Evolutionary conservation across 2,888 invertebrate species (phyloP), one percentile per base, ranked within the genome.

Genomic region (Norana najaformis): DNA sequence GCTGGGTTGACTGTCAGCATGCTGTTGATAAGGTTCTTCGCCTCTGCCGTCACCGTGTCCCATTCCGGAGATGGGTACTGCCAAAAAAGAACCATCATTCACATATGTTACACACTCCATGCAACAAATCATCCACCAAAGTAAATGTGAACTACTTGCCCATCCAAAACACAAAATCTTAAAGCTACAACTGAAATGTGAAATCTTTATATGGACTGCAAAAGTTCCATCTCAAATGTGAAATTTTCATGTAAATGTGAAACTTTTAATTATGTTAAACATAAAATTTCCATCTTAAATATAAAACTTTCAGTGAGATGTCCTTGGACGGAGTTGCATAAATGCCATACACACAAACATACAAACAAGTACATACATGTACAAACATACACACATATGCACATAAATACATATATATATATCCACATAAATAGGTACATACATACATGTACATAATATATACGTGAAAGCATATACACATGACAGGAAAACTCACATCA

Each of bases 21-120:
- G 96, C 98, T 98, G 96, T 99, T 99, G 95, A 99, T 99, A 94
- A 99, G 97, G 95, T 98, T 98, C 96, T 99, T 99, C 90, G 99
- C 99, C 95, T 99, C 99, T 88, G 99, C 98, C 91, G 99, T 99
- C 89, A 99, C 99, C 39, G 99, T 99, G 95, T 99, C 99, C 99
- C 99, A 99, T 96, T 99, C 99, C 91, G 99, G 99, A 92, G 99
- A 98, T 83, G 99, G 99, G 95, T 99, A 99, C 98, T 98, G 89
- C 53, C 88, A 37, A 88, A 37, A 88, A 6, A 35, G 34, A 88
- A 36, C 23, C 88, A 88, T 8, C 30, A 69, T 69, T n/a, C 69
- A 69, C 69, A n/a, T n/a, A 13, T 69, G 8, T 30, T 69, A 69
- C 23, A 53, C 4, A 53, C 2, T 30, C 30, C n/a, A n/a, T n/a